These are phyloP conservation scores for Triplophysa dalaica DNA, from an alignment of 2,113 vertebrate genomes.

Conservation along the genomic window DNA sequence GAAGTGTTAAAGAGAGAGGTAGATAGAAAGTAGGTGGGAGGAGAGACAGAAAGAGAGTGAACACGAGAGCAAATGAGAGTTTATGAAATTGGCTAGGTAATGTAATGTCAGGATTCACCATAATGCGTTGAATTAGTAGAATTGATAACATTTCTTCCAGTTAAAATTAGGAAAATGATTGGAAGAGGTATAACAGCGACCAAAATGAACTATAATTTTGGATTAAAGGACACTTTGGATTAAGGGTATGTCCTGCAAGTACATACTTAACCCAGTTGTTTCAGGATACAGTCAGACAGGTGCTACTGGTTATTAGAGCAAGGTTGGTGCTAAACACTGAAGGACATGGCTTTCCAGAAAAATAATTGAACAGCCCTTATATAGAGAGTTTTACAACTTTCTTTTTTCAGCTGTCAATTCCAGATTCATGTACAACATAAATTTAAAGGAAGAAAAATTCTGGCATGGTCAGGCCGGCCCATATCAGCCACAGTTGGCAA, in stretches of 20 bases:
- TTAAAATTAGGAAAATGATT: background rate
- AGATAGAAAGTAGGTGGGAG: background rate
- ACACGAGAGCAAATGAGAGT: background rate
- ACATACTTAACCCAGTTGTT: background rate
- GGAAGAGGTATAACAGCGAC: background rate
- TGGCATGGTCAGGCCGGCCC: no score
- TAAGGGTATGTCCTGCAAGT: background rate
- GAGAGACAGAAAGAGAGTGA: constrained; percentile 15
- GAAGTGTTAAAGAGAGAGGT: background rate
- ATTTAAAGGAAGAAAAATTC: no score
- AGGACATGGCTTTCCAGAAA: no score
- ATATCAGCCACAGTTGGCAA: no score
- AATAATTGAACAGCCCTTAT: no score
- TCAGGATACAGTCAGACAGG: background rate
- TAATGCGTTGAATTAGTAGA: background rate
- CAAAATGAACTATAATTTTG: background rate
- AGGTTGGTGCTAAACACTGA: no score
- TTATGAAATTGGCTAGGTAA: background rate
- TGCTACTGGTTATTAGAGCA: no score
- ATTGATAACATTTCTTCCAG: background rate
- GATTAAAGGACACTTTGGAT: background rate
- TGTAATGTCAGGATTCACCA: background rate
- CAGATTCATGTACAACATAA: no score
- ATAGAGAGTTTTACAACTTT: no score
- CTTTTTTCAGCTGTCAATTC: no score